A percentile compares a stretch with the other conserved stretches of the same genome.
Evolutionary conservation across 2,113 vertebrate genomes (phyloP).

Genomic region (Cathartes aura): DNA sequence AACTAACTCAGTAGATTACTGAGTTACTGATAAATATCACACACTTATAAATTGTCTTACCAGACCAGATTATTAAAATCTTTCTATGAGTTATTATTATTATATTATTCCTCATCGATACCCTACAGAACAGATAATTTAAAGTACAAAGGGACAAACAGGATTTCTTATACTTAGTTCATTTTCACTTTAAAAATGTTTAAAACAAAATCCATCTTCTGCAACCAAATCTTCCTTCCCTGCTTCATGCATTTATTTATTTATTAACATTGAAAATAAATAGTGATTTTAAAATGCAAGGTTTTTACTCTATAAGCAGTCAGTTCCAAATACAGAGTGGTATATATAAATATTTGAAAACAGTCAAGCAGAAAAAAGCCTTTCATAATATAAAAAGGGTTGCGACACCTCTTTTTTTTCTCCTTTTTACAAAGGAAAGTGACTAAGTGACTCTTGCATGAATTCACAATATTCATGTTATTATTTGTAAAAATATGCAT

Average conservation of each 20-base stretch:
- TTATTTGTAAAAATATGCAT: background rate
- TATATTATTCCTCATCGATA: background rate
- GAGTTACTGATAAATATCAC: background rate
- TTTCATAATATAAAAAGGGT: background rate
- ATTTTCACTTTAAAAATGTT: background rate
- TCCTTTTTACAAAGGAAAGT: background rate
- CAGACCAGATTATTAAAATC: background rate
- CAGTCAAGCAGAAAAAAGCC: background rate
- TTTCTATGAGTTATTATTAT: background rate
- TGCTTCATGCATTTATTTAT: background rate
- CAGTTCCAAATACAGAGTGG: background rate
- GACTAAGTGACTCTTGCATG: background rate
- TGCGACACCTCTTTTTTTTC: fast-evolving
- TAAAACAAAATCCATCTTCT: background rate
- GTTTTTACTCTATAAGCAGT: background rate
- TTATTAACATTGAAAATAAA: background rate
- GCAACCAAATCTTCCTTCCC: background rate
- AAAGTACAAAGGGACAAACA: background rate
- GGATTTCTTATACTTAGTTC: background rate
- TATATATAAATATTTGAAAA: background rate
- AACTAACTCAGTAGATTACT: background rate
- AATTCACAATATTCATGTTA: background rate
- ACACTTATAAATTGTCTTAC: background rate
- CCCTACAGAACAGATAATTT: background rate
- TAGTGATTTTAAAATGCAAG: background rate